Evolutionary conservation across 2,888 invertebrate genomes (phyloP).

Genomic region (Apamea anceps): DNA sequence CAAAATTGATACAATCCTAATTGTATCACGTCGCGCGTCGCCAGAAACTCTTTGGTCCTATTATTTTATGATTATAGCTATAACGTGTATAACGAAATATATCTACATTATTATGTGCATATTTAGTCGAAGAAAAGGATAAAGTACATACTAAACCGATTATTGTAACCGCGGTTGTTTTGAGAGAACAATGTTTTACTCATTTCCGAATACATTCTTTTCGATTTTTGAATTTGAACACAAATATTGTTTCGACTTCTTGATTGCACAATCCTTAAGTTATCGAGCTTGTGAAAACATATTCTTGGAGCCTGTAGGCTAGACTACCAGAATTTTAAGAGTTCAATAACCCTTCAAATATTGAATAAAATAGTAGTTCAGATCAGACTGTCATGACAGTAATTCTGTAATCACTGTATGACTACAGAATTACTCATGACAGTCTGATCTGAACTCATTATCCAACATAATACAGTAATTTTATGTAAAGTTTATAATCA

Average conservation of each 20-base stretch:
- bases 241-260: slow-evolving; percentile 20
- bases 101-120: slow-evolving; percentile 62
- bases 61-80: slow-evolving; percentile 62
- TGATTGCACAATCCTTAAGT: slow-evolving; percentile 3
- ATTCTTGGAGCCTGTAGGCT: background rate
- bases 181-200: slow-evolving; percentile 20
- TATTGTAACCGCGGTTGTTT: slow-evolving; percentile 25
- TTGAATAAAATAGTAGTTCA: background rate
- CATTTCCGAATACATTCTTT: slow-evolving; percentile 21
- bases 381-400: too few species aligned
- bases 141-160: slow-evolving; percentile 28
- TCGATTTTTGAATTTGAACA: slow-evolving; percentile 5
- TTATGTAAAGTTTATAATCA: slow-evolving; percentile 3
- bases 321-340: background rate
- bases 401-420: too few species aligned
- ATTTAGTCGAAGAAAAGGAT: slow-evolving; percentile 45
- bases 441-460: background rate
- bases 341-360: background rate
- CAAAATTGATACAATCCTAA: slow-evolving; percentile 49
- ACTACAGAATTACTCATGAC: too few species aligned
- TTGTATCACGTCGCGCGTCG: slow-evolving; percentile 64
- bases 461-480: background rate
- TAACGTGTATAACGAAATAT: slow-evolving; percentile 59
- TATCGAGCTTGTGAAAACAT: slow-evolving; percentile 37
- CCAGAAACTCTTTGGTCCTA: slow-evolving; percentile 70